Evolutionary conservation across 2,888 invertebrate genomes (phyloP).

Genomic region (Lepidocyrtinus sp.): DNA sequence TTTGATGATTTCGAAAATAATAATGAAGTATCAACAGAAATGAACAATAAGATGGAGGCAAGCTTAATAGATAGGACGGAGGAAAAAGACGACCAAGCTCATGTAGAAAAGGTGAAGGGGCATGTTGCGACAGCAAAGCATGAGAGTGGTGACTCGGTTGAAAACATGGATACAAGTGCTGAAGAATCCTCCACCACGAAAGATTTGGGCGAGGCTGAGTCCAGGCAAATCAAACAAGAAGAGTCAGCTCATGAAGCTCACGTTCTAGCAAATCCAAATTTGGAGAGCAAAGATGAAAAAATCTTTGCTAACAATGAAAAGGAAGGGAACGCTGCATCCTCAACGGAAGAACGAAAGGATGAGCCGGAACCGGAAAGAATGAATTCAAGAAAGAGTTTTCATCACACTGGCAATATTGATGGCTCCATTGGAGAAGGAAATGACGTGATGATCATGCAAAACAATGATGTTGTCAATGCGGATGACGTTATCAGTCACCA

Average conservation of each 20-base stretch:
- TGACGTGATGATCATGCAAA: slow-evolving; percentile 58
- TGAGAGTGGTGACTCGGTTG: too few species aligned
- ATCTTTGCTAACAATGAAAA: background rate
- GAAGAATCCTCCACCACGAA: background rate
- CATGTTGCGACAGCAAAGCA: slow-evolving; percentile 10
- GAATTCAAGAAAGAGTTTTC: slow-evolving; percentile 48
- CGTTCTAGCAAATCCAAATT: background rate
- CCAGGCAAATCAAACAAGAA: slow-evolving; percentile 48
- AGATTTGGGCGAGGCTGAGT: slow-evolving; percentile 46
- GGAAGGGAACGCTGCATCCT: slow-evolving; percentile 3
- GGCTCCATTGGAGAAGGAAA: slow-evolving; percentile 55
- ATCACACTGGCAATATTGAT: slow-evolving; percentile 27
- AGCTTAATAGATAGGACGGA: slow-evolving; percentile 5
- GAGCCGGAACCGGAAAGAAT: slow-evolving; percentile 69
- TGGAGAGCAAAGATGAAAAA: slow-evolving; percentile 21
- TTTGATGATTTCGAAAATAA: slow-evolving; percentile 55
- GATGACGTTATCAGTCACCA: slow-evolving; percentile 27
- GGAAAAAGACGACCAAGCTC: background rate
- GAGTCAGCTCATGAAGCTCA: background rate
- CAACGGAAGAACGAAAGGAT: slow-evolving; percentile 40
- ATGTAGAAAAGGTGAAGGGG: background rate
- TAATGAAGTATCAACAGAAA: slow-evolving; percentile 30
- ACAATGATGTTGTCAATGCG: slow-evolving; percentile 18
- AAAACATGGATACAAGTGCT: background rate
- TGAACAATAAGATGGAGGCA: slow-evolving; percentile 24